Evolutionary conservation across 2,888 invertebrate species (phyloP).

Genomic region (Ommatoiulus sabulosus): DNA sequence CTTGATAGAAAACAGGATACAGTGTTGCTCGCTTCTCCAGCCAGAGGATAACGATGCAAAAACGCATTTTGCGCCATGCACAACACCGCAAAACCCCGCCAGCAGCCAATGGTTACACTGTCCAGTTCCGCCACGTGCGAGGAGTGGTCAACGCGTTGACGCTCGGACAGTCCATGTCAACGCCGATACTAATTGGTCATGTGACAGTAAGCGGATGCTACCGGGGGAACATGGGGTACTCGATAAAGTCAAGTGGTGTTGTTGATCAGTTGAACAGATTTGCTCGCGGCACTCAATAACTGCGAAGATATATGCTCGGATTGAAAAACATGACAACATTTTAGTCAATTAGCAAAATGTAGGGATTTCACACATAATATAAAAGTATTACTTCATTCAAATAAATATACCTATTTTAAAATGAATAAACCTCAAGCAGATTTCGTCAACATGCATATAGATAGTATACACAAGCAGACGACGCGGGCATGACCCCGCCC

Average conservation of each 20-base stretch:
- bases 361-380: too few relatives aligned
- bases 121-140: background rate
- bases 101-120: background rate
- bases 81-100: background rate
- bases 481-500: too few relatives aligned
- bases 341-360: too few relatives aligned
- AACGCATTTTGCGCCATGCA: background rate
- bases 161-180: background rate
- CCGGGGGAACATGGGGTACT: background rate
- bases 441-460: too few relatives aligned
- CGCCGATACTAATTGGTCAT: background rate
- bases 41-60: background rate
- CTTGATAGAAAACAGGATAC: slow-evolving; percentile 46
- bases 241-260: background rate
- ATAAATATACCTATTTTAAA: too few relatives aligned
- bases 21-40: background rate
- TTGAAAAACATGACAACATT: too few relatives aligned
- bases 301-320: too few relatives aligned
- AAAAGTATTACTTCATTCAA: too few relatives aligned
- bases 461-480: too few relatives aligned
- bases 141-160: background rate
- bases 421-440: too few relatives aligned
- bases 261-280: background rate
- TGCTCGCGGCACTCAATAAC: background rate
- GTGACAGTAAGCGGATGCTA: background rate